These are phyloP conservation scores for Chloroceryle inda DNA, from an alignment of 2,797 vertebrate species.

Conservation along the genomic window DNA sequence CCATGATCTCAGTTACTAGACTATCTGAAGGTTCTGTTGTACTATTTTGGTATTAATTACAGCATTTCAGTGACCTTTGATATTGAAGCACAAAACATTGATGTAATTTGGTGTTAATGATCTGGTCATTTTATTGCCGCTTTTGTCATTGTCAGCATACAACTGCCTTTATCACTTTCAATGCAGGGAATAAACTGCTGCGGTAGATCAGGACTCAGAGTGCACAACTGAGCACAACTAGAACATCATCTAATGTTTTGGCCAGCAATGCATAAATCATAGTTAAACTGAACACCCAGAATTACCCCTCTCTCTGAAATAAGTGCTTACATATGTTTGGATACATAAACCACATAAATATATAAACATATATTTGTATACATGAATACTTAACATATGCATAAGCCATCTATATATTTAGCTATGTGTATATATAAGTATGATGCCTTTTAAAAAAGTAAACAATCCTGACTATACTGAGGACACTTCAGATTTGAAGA, in stretches of 20 bases:
- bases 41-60: not conserved
- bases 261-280: not conserved
- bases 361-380: not conserved
- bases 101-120: not conserved
- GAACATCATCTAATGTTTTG: not conserved
- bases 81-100: not conserved
- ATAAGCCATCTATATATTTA: not conserved
- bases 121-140: not conserved
- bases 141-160: not conserved
- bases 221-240: not conserved
- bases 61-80: not conserved
- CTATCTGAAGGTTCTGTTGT: not conserved
- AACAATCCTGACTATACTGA: not conserved
- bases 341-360: not conserved
- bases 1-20: not conserved
- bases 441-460: not conserved
- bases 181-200: not conserved
- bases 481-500: not conserved
- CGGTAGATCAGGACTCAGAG: not conserved
- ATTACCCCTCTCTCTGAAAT: not conserved
- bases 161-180: not conserved
- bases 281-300: not conserved
- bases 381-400: not conserved
- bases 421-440: not conserved
- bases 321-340: not conserved